Base-by-base conservation (phyloP, 1,140 invertebrate species). In the Trialeurodes vaporariorum region DNA sequence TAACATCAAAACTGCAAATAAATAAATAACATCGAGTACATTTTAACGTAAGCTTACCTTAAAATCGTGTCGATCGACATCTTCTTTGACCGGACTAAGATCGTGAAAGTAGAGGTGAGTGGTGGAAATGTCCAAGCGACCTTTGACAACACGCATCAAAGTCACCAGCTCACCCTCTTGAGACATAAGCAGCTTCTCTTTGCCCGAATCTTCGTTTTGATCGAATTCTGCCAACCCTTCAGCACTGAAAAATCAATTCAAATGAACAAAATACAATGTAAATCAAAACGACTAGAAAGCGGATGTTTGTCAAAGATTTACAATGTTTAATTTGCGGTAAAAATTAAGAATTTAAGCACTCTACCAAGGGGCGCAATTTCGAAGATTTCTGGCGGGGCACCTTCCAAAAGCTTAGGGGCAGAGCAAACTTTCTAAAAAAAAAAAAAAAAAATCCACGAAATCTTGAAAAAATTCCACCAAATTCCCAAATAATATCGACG, bases 101-200 rank as follows among this genome's bases (percentile, higher is more conserved):
- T 87, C 86, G 72, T 84, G 81, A 73, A 87, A 87, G 67, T 84
- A 85, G 27, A 87, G 78, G 71, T 83, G 78, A 40, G 79, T 83
- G 5, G 83, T 84, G n/a, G 86, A 86, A 61, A 87, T 78, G 73
- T 87, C 86, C 24, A 87, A 79, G 58, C 83, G 78, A 25, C 86
- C 86, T 75, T 85, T 85, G 21, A 87, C 79, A 34, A 83, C 81
- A 27, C 83, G 81, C 78, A 85, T 85, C 34, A 86, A 73, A 0
- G 84, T 86, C 9, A 87, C 82, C 2, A 87, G 76, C 70, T 87
- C 84, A 74, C 85, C 87, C 27, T 86, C 83, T 72, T 86, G 84
- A 9, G 82, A 81, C 27, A 86, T 77, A 2, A 86, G 77, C 26
- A 79, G 75, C 73, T 85, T 86, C 72, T 86, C 85, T 71, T 79